Evolutionary conservation across 2,113 vertebrate genomes (phyloP), one percentile per base, ranked within the genome.

Genomic region (Spizaetus ornatus): DNA sequence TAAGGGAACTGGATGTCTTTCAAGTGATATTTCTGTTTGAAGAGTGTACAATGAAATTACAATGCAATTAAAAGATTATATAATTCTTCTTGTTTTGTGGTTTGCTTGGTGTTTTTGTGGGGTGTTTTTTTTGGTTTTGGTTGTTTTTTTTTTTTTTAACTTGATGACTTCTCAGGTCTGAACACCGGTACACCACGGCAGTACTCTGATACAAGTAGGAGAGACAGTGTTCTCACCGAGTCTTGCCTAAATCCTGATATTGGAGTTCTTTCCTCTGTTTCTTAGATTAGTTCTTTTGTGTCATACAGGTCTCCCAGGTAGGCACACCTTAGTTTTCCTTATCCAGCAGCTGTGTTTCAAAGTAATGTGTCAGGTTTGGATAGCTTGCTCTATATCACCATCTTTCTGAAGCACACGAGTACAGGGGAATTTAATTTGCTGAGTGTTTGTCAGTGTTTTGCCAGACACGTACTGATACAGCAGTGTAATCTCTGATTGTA

Each of bases 1-100:
- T 53, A 94, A 80, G 81, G 90, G 83, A 96, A 96, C 72, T 82
- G 82, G 50, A 47, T 93, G 82, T 94, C 84, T 97, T 95, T 96
- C 61, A 81, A 94, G 72, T 86, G 80, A n/a, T 96, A 79, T 48
- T 97, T 97, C 90, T 63, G 86, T 97, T 96, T 93, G 96, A 96
- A 96, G 90, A 77, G 45, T 88, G 84, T 95, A 97, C 92, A 94
- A 96, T 95, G 88, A 90, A 95, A 96, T 78, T 90, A 91, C 96
- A 97, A 97, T 97, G 90, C 96, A 97, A 98, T 97, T 97, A 98
- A 98, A 98, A 98, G 86, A 97, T 65, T 88, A 48, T 91, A 31
- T 95, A 83, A 89, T 52, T 86, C 62, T 85, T 80, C 36, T 86
- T 87, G 27, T 43, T 82, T 88, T 58, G 81, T 56, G 50, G 17